Evolutionary conservation across 2,113 vertebrate species (phyloP), one percentile per base, ranked within the genome.

Genomic region (Phoenicopterus ruber): DNA sequence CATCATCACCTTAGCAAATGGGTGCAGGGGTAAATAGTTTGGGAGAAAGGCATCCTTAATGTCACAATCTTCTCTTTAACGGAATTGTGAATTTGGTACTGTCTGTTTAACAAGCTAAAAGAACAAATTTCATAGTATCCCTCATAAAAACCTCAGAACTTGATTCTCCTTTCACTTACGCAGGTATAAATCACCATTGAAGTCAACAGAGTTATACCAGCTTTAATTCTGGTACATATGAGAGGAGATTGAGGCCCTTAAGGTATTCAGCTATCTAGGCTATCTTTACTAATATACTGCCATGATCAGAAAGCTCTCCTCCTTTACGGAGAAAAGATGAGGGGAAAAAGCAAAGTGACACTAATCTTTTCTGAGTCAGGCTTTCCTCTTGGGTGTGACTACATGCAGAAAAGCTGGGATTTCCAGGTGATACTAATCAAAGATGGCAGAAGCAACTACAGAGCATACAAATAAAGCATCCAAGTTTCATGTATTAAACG

Each of bases 371-470:
- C 89, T 86, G 91, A 97, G 93, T 82, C 77, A 46, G 87, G 76
- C 94, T 94, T 97, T 93, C 84, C 87, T 97, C 95, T 91, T 96
- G 95, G 92, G 93, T 97, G 95, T 96, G 91, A 97, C 96, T 96
- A 88, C 90, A 96, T 40, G 52, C 59, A 96, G 96, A 94, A 94
- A 94, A 95, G 80, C 94, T 92, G 82, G 80, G 85, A 86, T 95
- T 97, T 97, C 91, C 91, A 97, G 96, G 93, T 94, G 93, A 96
- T 82, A 57, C 50, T 97, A 97, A 97, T 97, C 82, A 90, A 95
- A 95, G 82, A 87, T 82, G 90, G 93, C 89, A 96, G 95, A 93
- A 94, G 87, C 89, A 94, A 85, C 91, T 93, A 96, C 80, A 91
- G 95, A 95, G 96, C 89, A 91, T 91, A 96, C 93, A 96, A 96